Base-by-base conservation (phyloP, 1,140 invertebrate genomes). In the Aphaenogaster floridana region DNA sequence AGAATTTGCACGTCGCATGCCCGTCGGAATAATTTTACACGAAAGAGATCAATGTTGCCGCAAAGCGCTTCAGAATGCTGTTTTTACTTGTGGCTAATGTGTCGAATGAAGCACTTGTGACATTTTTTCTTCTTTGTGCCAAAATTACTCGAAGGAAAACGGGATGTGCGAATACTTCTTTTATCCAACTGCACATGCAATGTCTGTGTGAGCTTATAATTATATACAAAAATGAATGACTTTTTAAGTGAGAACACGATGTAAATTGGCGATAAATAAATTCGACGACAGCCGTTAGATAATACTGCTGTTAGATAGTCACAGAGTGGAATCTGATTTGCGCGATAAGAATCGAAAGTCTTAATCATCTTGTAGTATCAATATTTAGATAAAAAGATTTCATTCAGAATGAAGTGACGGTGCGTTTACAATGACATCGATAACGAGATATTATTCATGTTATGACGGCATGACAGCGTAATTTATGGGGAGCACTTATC, bases 201-300 rank as follows among this genome's bases (percentile, higher is more conserved):
- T 69, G 11, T 64, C 13, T 28, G 28, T 54, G 39, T 39, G n/a
- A 80, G 63, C 50, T 81, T 71, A 28, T 42, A 81, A 59, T 57
- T 36, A 68, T 36, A 5, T 68, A 6, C 34, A 45, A 69, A 50
- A 81, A 6, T 71, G 50, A 36, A 42, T n/a, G 57, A 54, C 45
- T 71, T 50, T 57, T 74, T n/a, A 39, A 74, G n/a, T 34, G 42
- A 36, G 28, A 80, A 74, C 54, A 61, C 42, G 42, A 74, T 64
- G n/a, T 50, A 69, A 81, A 71, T 28, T 39, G 15, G 1, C 8
- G 48, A 63, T 61, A 61, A 74, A 45, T 59, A 36, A 72, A 50
- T 39, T 84, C 1, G 54, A 84, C 69, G 80, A 74, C 80, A 84
- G 69, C 54, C 80, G 80, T 84, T 84, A 84, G 80, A 74, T 84